Percentiles rank a stretch among this genome's conserved stretches.
Conservation (phyloP, 2,113 vertebrate species). For the Rhipidura dahli region DNA sequence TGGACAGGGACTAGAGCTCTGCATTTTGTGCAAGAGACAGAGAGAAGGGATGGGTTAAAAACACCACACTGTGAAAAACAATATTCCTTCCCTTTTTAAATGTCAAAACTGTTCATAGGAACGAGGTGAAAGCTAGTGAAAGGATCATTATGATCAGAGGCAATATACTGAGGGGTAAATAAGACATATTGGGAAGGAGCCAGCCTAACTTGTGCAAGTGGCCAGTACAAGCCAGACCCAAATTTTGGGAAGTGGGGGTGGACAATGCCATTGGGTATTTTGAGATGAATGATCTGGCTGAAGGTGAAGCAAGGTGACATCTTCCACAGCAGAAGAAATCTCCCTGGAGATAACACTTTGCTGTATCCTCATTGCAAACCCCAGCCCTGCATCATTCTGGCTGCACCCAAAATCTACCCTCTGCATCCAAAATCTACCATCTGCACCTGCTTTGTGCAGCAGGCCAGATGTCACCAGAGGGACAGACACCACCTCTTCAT, state of each 20-base stretch:
- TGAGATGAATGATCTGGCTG: background rate
- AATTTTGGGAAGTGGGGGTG: background rate
- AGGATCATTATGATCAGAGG: background rate
- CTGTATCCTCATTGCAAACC: background rate
- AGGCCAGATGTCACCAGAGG: background rate
- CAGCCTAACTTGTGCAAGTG: background rate
- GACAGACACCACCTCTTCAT: too few relatives aligned
- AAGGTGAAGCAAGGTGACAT: background rate
- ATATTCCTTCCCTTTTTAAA: background rate
- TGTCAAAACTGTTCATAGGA: background rate
- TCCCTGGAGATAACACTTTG: background rate
- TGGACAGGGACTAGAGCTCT: background rate
- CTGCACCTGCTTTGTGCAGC: background rate
- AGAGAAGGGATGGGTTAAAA: background rate
- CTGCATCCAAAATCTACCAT: background rate
- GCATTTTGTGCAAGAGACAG: background rate
- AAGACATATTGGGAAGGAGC: background rate
- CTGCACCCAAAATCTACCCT: background rate
- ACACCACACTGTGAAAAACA: background rate
- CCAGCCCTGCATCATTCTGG: background rate
- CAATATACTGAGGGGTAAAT: background rate
- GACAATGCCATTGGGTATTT: background rate
- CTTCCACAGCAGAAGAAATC: background rate
- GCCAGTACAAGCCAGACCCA: accelerated
- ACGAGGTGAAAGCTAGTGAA: background rate